These are phyloP conservation scores for Chrysolina americana DNA, from an alignment of 2,888 invertebrate genomes.

Conservation along the genomic window DNA sequence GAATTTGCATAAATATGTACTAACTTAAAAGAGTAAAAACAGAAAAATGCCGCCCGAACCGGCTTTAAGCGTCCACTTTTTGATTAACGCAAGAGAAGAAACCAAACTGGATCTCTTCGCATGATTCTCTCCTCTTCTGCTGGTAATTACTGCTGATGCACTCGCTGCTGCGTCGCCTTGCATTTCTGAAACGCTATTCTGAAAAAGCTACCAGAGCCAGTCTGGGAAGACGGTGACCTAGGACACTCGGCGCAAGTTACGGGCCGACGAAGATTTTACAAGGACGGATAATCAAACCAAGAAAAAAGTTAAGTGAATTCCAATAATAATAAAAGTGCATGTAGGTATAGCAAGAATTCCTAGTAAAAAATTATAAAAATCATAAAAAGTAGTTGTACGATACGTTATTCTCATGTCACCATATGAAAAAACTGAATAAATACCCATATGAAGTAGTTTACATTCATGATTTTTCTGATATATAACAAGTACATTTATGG, in stretches of 20 bases:
- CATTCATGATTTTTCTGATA: too few relatives aligned
- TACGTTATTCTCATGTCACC: too few relatives aligned
- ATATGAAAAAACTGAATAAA: too few relatives aligned
- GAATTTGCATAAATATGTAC: constrained; percentile 56
- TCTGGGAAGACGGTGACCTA: constrained; percentile 42
- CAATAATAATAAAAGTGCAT: too few relatives aligned
- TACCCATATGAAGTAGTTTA: too few relatives aligned
- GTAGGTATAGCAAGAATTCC: too few relatives aligned
- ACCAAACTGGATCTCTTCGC: constrained; percentile 53
- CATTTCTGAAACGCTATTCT: constrained; percentile 43
- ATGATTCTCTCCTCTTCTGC: constrained; percentile 25
- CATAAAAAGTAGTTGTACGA: too few relatives aligned
- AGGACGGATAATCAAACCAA: not conserved
- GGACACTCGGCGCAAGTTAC: constrained; percentile 34
- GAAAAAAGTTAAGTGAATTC: too few relatives aligned
- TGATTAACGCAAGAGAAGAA: constrained; percentile 53
- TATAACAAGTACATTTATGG: too few relatives aligned
- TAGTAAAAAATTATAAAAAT: too few relatives aligned
- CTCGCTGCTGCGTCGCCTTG: constrained; percentile 40
- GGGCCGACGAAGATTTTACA: constrained; percentile 23
- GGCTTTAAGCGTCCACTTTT: constrained; percentile 52
- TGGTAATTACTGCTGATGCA: constrained; percentile 48
- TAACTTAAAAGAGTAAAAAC: constrained; percentile 53
- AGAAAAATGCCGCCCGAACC: constrained; percentile 50
- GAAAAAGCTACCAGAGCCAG: constrained; percentile 39